Evolutionary conservation across 2,113 vertebrate species (phyloP).

Genomic region (Datnioides undecimradiatus): DNA sequence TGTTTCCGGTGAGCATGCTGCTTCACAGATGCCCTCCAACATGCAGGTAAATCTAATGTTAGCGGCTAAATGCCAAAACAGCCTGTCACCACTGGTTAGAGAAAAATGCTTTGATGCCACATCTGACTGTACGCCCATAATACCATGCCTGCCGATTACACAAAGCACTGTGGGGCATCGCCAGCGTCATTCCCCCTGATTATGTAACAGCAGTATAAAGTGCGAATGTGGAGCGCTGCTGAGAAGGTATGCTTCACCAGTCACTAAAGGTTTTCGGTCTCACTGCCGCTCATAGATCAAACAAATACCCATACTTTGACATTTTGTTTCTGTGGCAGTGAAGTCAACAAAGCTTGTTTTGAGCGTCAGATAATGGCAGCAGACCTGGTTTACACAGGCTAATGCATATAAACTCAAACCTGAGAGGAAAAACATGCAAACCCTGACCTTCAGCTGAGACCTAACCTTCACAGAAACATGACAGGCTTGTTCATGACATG

Average conservation of each 20-base stretch:
- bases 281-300: neutral
- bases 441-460: conserved; percentile 43
- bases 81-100: conserved; percentile 36
- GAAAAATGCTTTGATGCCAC: conserved; percentile 31
- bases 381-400: neutral
- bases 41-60: neutral
- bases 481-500: neutral
- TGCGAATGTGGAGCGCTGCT: neutral
- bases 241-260: neutral
- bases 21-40: neutral
- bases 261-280: neutral
- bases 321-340: neutral
- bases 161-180: neutral
- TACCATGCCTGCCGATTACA: neutral
- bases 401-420: neutral
- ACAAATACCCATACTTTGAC: conserved; percentile 14
- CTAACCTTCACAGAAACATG: conserved; percentile 21
- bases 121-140: conserved; percentile 21
- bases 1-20: neutral
- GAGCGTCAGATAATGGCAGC: neutral
- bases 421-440: conserved; percentile 16
- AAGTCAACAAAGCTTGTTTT: conserved; percentile 9
- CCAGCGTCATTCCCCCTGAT: neutral
- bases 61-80: conserved; percentile 17
- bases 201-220: conserved; percentile 14